Evolutionary conservation across 2,113 vertebrate species (phyloP), one percentile per base, ranked within the genome.

Genomic region (Struthio camelus): DNA sequence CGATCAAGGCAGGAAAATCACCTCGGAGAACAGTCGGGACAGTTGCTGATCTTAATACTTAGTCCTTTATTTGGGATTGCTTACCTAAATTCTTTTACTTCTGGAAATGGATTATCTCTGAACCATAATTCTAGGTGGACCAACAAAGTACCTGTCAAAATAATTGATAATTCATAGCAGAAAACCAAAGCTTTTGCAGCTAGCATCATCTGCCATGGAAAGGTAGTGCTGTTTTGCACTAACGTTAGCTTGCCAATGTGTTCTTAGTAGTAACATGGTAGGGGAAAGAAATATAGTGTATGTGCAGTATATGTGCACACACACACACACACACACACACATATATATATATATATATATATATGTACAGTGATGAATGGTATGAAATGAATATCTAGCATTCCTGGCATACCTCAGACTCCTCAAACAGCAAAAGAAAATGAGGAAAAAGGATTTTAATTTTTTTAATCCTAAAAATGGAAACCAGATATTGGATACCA

Each of bases 401-500:
- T 90, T 92, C 80, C 80, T 90, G 65, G 69, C 89, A 94, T 93
- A 25, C 69, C 34, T 0, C 91, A 92, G 70, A 77, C 77, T 94
- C 80, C 85, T 54, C 80, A 67, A 92, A 93, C 34, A 73, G 93
- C 90, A 90, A 85, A 90, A 71, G 67, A 93, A 93, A 92, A 70
- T 80, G 75, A 84, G 7, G 13, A 36, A 58, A 80, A 73, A 61
- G 59, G 86, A 82, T 90, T 92, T 93, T 87, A 90, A 85, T 88
- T 23, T 6, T 46, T 90, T 75, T 89, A 51, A 50, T 94, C 80
- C 86, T 95, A 80, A 93, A 93, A 92, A 75, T 84, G 93, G 90
- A 92, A 97, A 92, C 14, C 59, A 85, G 23, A 58, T 88, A 76
- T 77, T 23, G 80, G 34, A 86, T 92, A 58, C 72, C 34, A 17